These are phyloP conservation scores for Crioceris asparagi DNA, from an alignment of 2,888 invertebrate genomes.

Conservation along the genomic window DNA sequence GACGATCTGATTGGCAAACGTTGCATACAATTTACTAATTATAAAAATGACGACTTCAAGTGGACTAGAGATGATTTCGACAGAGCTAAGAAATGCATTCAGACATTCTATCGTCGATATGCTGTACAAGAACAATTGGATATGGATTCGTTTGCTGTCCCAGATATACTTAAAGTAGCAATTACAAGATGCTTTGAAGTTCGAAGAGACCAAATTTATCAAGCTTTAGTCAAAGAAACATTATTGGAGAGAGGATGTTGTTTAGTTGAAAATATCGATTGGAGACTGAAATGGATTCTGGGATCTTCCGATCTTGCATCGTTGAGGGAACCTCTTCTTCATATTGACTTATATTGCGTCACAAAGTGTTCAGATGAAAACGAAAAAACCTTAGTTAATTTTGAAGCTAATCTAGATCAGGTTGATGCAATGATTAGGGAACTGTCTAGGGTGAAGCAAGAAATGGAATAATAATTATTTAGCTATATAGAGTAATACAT, in stretches of 20 bases:
- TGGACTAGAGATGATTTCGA: slow-evolving; percentile 31
- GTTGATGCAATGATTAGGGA: slow-evolving; percentile 27
- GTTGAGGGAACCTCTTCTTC: slow-evolving; percentile 39
- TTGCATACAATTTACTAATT: slow-evolving; percentile 24
- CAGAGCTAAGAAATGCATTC: slow-evolving; percentile 26
- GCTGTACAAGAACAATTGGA: slow-evolving; percentile 22
- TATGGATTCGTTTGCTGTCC: slow-evolving; percentile 17
- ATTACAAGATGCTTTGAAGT: slow-evolving; percentile 28
- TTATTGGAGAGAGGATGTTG: slow-evolving; percentile 31
- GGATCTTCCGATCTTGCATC: slow-evolving; percentile 42
- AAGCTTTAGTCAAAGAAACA: slow-evolving; percentile 25
- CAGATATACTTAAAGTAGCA: slow-evolving; percentile 13
- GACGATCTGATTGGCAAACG: slow-evolving; percentile 29
- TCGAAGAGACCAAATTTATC: slow-evolving; percentile 30
- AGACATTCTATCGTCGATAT: slow-evolving; percentile 28
- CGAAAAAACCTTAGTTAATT: slow-evolving; percentile 24
- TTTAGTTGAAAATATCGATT: slow-evolving; percentile 41
- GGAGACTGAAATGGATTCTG: slow-evolving; percentile 44
- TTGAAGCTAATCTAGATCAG: slow-evolving; percentile 33
- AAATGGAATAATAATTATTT: too few relatives aligned
- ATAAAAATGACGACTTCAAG: slow-evolving; percentile 29
- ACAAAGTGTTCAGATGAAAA: slow-evolving; percentile 14
- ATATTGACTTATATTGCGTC: slow-evolving; percentile 37
- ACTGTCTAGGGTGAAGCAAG: slow-evolving; percentile 22
- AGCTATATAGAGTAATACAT: too few relatives aligned